Evolutionary conservation across 1,140 invertebrate species (phyloP).

Genomic region (Microplitis mediator): DNA sequence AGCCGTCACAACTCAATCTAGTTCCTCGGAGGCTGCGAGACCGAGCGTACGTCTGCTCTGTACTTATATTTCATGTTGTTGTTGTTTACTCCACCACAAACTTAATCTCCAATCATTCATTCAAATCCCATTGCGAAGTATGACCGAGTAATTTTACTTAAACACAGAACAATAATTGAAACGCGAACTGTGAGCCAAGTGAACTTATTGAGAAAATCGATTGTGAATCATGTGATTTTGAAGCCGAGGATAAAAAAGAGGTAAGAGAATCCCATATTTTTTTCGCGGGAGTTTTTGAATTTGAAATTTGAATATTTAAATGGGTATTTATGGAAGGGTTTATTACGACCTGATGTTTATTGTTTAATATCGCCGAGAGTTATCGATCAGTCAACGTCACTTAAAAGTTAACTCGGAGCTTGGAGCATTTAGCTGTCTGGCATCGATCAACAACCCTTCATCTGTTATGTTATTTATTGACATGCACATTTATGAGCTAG

Average conservation of each 20-base stretch:
- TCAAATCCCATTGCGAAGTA: no score
- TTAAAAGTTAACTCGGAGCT: background rate
- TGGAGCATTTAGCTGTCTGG: background rate
- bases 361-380: background rate
- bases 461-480: conserved; percentile 6
- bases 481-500: conserved; percentile 5
- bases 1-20: conserved; percentile 62
- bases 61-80: background rate
- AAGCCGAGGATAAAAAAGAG: background rate
- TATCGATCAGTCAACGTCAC: conserved; percentile 13
- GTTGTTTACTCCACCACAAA: background rate
- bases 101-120: background rate
- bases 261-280: background rate
- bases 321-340: background rate
- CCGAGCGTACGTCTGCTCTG: conserved; percentile 9
- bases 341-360: no score
- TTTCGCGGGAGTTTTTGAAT: background rate
- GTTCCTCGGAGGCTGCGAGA: conserved; percentile 51
- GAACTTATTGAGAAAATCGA: background rate
- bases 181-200: background rate
- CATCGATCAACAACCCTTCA: conserved; percentile 19
- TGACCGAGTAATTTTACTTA: background rate
- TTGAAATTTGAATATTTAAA: background rate
- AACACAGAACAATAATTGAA: background rate
- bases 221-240: conserved; percentile 3